Evolutionary conservation across 2,113 vertebrate genomes (phyloP), one percentile per base, ranked within the genome.

Genomic region (Thymallus thymallus): DNA sequence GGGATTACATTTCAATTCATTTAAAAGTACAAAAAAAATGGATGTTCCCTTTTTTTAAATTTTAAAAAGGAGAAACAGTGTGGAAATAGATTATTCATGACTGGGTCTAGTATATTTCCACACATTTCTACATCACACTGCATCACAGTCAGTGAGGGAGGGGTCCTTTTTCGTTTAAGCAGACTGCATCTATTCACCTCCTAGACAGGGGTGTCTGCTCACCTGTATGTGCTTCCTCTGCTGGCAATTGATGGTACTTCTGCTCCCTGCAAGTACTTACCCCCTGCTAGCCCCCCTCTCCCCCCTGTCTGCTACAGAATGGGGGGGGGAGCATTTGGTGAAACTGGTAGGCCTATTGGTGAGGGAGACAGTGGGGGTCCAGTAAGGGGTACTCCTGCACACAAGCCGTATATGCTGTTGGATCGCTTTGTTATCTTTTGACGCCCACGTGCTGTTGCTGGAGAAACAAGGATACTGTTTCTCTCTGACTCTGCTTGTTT

Each of bases 241-340:
- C 12, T 16, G 89, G 86, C 72, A 78, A 76, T 84, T 64, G 80
- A 12, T 75, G 18, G 56, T 62, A 80, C 65, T 76, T 51, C 5
- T 51, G 48, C 48, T 51, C 48, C 48, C 48, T 51, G 48, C 16
- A 5, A 51, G 16, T 16, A 18, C 48, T 51, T 51, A 18, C 16
- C 75, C 76, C 76, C 68, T 72, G 74, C 7, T 16, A 63, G 23
- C 81, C 78, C 84, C 70, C 67, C 58, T 84, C 72, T 79, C 87
- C 6, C 32, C 6, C 87, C 76, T 65, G 60, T 80, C 76, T 84
- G 78, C 82, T 80, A 7, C 76, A 79, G 82, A 90, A 88, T 91
- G 91, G 90, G 89, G n/a, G n/a, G n/a, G n/a, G n/a, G n/a, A n/a
- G n/a, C 92, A 92, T 93, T 95, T 91, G 93, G 92, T 92, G 88